Conservation (phyloP, 1,140 invertebrate genomes). For the Pemphigus obesinymphae region DNA sequence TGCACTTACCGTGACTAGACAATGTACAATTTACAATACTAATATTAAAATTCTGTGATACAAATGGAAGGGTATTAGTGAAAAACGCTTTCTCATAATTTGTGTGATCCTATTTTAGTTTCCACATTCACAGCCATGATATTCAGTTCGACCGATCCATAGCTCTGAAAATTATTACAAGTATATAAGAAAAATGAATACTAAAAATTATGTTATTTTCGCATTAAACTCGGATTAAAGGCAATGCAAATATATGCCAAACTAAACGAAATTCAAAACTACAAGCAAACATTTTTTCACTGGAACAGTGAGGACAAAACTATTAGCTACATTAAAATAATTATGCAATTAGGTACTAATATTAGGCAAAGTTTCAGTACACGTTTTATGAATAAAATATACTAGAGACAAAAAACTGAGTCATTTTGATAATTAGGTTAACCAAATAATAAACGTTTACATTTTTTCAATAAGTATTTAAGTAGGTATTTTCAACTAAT, state of each 20-base stretch:
- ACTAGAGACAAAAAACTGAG: background rate
- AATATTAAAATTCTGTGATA: background rate
- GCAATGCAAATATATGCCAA: background rate
- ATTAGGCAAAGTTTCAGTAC: background rate
- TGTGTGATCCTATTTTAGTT: background rate
- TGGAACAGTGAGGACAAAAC: background rate
- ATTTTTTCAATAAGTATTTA: no score
- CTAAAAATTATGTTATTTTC: background rate
- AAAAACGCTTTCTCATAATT: background rate
- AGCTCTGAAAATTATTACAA: conserved; percentile 21
- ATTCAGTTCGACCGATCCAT: conserved; percentile 34
- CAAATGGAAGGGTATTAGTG: background rate
- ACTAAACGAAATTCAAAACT: background rate
- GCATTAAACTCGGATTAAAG: background rate
- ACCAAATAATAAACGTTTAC: no score
- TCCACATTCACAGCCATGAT: background rate
- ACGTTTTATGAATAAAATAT: background rate
- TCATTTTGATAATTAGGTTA: background rate
- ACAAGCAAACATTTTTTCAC: background rate
- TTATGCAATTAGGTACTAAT: background rate
- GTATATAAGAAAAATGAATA: background rate
- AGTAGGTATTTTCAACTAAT: no score
- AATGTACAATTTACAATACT: background rate
- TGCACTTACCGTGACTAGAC: background rate
- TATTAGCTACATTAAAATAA: background rate